A percentile compares a stretch with the other conserved stretches of the same genome.
Evolutionary conservation across 2,888 invertebrate genomes (phyloP).

Genomic region (Pilophorus perplexus): DNA sequence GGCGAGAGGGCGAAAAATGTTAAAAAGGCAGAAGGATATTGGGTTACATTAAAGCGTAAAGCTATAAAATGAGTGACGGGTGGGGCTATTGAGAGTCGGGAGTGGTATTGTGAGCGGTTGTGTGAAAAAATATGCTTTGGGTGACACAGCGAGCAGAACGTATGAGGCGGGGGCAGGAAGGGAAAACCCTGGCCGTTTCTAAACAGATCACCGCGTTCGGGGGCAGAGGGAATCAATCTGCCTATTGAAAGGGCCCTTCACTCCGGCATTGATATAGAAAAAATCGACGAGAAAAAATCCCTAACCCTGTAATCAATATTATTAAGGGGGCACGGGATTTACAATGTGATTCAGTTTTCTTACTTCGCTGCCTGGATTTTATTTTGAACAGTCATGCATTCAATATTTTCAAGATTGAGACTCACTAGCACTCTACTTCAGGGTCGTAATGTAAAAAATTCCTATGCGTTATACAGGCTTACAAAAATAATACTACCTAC

Average conservation of each 20-base stretch:
- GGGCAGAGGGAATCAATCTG: conserved; percentile 21
- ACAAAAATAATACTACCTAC: no score
- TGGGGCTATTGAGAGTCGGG: conserved; percentile 34
- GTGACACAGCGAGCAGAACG: background rate
- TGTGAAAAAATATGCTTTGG: conserved; percentile 29
- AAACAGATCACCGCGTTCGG: conserved; percentile 32
- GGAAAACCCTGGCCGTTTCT: conserved; percentile 10
- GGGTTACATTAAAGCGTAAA: conserved; percentile 40
- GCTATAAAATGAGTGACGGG: conserved; percentile 41
- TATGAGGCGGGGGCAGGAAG: background rate
- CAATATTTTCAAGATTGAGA: no score
- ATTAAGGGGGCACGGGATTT: no score
- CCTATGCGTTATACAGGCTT: no score
- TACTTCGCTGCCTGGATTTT: no score
- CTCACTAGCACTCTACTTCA: no score
- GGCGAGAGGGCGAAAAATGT: conserved; percentile 21
- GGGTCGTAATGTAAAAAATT: no score
- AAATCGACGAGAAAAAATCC: no score
- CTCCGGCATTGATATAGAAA: no score
- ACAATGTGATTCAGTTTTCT: no score
- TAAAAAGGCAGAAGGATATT: conserved; percentile 38
- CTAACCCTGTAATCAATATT: no score
- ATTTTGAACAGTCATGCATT: no score
- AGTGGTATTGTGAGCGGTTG: conserved; percentile 29
- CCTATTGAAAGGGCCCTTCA: conserved; percentile 4